Conservation (phyloP, 2,113 vertebrate genomes). For the Heloderma charlesbogerti region DNA sequence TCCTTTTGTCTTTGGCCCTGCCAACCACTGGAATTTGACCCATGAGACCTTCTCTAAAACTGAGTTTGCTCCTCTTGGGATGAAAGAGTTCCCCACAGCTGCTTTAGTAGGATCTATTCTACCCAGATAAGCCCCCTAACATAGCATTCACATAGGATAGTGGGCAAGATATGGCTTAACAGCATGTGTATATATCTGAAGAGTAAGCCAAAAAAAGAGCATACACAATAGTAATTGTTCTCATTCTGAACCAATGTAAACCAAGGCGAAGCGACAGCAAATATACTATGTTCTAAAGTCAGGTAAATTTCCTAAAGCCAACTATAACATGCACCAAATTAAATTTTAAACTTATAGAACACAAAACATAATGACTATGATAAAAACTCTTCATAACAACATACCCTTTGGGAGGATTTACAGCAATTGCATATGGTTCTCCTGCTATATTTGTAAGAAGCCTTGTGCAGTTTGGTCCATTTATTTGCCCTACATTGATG, state of each 20-base stretch:
- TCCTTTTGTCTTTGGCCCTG: no score
- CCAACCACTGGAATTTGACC: no score
- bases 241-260: neutral
- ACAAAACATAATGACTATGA: neutral
- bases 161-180: neutral
- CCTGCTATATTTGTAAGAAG: slow-evolving; percentile 95
- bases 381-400: slow-evolving; percentile 52
- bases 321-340: neutral
- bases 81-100: no score
- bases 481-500: slow-evolving; percentile 95
- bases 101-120: neutral
- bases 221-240: neutral
- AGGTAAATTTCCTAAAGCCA: neutral
- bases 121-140: neutral
- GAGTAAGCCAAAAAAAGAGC: neutral
- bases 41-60: no score
- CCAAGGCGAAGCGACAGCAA: neutral
- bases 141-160: neutral
- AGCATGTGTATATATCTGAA: neutral
- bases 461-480: slow-evolving; percentile 94
- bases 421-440: slow-evolving; percentile 95
- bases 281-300: neutral
- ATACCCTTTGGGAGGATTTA: slow-evolving; percentile 93
- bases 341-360: neutral
- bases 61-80: no score